phyloP scores from a whole-genome alignment of 2,113 vertebrate species.

The Colius striatus region DNA sequence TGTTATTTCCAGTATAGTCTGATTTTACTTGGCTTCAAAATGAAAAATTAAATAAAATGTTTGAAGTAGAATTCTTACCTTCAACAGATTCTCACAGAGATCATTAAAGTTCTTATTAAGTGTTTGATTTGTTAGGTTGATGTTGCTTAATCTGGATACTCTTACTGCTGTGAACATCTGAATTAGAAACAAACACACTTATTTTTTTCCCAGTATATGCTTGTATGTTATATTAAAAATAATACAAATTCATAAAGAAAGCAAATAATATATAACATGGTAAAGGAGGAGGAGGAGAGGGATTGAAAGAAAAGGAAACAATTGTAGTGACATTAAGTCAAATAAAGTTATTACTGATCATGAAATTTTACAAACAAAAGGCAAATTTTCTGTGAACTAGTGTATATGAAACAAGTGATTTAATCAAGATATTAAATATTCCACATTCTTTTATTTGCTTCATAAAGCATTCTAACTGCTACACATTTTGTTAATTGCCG shows the following conservation, averaged over 20 bases:
- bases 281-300: too few relatives aligned
- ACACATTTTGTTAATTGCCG: neutral
- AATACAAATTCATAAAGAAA: neutral
- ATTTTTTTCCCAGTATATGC: neutral
- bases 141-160: slow-evolving; percentile 89
- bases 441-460: neutral
- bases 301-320: neutral
- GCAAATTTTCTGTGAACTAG: neutral
- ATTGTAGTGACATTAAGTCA: neutral
- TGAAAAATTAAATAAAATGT: neutral
- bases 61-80: slow-evolving; percentile 78
- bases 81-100: slow-evolving; percentile 96
- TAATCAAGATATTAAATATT: neutral
- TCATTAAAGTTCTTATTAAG: slow-evolving; percentile 98
- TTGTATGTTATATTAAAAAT: neutral
- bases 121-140: slow-evolving; percentile 92
- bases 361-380: neutral
- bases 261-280: neutral
- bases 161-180: slow-evolving; percentile 99
- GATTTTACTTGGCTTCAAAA: neutral
- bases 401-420: neutral
- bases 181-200: slow-evolving; percentile 12
- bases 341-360: neutral
- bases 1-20: neutral
- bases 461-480: neutral